A percentile compares a stretch with the other conserved stretches of the same genome.
These are phyloP conservation scores for Falco naumanni DNA, from an alignment of 2,797 vertebrate genomes.

Conservation along the genomic window DNA sequence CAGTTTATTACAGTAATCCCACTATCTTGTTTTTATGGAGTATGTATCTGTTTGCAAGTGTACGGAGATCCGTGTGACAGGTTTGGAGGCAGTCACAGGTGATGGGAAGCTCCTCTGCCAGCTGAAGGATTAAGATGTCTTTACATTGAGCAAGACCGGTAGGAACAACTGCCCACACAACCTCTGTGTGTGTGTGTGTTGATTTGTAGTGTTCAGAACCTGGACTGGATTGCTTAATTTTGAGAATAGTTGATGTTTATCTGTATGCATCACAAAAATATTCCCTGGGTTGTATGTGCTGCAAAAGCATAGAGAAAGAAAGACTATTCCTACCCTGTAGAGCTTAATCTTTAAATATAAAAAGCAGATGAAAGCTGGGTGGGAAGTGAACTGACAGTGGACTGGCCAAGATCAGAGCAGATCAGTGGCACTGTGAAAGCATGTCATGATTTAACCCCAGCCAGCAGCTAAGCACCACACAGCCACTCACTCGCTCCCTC, in stretches of 20 bases:
- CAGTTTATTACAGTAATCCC: background rate
- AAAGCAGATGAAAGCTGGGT: background rate
- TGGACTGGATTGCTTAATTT: background rate
- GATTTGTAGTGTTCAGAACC: background rate
- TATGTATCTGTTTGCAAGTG: background rate
- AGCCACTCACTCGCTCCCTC: fast-evolving
- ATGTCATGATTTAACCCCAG: background rate
- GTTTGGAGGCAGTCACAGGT: background rate
- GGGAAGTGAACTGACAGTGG: background rate
- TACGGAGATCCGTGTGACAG: background rate
- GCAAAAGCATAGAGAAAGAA: background rate
- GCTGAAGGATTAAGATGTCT: background rate
- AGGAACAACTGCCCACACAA: background rate
- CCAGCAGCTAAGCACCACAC: background rate
- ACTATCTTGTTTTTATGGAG: background rate
- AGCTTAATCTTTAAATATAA: background rate
- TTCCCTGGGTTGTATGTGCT: background rate
- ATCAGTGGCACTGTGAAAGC: background rate
- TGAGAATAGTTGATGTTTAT: background rate
- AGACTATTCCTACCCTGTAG: background rate
- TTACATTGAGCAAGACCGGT: background rate
- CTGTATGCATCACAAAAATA: background rate
- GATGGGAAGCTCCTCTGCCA: background rate
- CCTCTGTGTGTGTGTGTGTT: background rate
- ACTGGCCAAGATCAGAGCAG: background rate